Percentiles rank a stretch among this genome's conserved stretches.
Evolutionary conservation across 2,888 invertebrate species (phyloP).

Genomic region (Antheraea assamensis): DNA sequence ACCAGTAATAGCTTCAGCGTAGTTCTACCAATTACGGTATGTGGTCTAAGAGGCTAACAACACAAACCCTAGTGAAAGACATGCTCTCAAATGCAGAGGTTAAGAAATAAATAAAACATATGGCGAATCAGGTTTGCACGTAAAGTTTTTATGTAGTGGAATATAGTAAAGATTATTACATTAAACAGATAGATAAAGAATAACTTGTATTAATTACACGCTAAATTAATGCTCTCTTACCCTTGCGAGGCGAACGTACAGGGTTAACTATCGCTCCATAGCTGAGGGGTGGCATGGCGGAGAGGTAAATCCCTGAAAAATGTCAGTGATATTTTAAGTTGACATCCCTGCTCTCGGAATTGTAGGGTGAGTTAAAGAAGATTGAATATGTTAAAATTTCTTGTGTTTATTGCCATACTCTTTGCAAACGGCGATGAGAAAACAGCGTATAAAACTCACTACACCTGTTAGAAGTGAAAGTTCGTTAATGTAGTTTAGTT

Average conservation of each 20-base stretch:
- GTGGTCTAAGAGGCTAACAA: too few species aligned
- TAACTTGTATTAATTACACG: neutral
- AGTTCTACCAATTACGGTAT: too few species aligned
- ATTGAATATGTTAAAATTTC: conserved; percentile 57
- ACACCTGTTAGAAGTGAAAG: too few species aligned
- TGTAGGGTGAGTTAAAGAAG: conserved; percentile 38
- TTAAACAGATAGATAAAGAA: neutral
- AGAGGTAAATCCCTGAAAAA: conserved; percentile 62
- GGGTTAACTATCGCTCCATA: conserved; percentile 51
- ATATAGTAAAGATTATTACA: too few species aligned
- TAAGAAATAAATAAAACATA: too few species aligned
- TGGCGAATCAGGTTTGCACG: too few species aligned
- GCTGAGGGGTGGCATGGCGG: conserved; percentile 29
- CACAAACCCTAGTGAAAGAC: too few species aligned
- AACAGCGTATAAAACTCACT: neutral
- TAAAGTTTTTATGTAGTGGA: too few species aligned
- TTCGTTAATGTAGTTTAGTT: neutral
- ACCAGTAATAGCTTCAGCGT: too few species aligned
- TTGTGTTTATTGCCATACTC: conserved; percentile 39
- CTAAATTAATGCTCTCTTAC: conserved; percentile 28
- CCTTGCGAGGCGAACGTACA: conserved; percentile 34
- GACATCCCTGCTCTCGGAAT: conserved; percentile 39
- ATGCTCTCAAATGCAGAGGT: too few species aligned
- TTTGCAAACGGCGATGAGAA: neutral
- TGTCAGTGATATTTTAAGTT: conserved; percentile 64